Percentiles rank a stretch among this genome's conserved stretches.
These are phyloP conservation scores for Apogon hyalosoma DNA, from an alignment of 2,797 vertebrate species.

Conservation along the genomic window DNA sequence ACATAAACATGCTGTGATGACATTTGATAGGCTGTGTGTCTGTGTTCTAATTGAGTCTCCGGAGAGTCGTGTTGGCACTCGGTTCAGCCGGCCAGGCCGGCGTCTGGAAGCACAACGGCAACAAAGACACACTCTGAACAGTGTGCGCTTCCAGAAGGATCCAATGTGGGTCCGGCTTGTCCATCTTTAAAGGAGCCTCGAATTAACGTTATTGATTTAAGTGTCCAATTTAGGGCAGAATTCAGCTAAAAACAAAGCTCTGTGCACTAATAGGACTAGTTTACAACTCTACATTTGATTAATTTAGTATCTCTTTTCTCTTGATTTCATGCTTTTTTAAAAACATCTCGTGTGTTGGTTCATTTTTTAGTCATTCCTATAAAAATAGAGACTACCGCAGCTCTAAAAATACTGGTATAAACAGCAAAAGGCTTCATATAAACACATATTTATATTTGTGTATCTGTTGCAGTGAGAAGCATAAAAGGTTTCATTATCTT, in stretches of 20 bases:
- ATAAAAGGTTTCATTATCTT: constrained; percentile 16
- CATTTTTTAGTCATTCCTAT: too few species aligned
- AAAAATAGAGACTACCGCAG: too few species aligned
- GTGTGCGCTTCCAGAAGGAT: constrained; percentile 3
- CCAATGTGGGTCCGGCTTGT: not conserved
- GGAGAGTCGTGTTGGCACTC: constrained; percentile 51
- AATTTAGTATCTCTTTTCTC: too few species aligned
- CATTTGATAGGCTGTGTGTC: constrained; percentile 67
- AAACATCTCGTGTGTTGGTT: too few species aligned
- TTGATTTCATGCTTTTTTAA: too few species aligned
- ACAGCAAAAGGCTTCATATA: too few species aligned
- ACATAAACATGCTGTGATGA: constrained; percentile 43
- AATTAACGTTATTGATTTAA: not conserved
- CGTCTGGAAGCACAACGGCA: constrained; percentile 45
- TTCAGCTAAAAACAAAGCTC: too few species aligned
- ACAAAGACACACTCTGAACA: constrained; percentile 9
- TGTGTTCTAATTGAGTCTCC: constrained; percentile 75
- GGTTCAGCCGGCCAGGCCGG: constrained; percentile 42
- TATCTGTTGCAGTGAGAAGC: not conserved
- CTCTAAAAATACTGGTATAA: too few species aligned
- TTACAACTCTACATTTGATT: too few species aligned
- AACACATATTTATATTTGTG: not conserved
- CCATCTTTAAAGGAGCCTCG: not conserved
- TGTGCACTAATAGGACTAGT: too few species aligned
- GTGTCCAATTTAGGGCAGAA: not conserved